Evolutionary conservation across 2,797 vertebrate genomes (phyloP), one percentile per base, ranked within the genome.

Genomic region (Rhabdophis nuchalis): DNA sequence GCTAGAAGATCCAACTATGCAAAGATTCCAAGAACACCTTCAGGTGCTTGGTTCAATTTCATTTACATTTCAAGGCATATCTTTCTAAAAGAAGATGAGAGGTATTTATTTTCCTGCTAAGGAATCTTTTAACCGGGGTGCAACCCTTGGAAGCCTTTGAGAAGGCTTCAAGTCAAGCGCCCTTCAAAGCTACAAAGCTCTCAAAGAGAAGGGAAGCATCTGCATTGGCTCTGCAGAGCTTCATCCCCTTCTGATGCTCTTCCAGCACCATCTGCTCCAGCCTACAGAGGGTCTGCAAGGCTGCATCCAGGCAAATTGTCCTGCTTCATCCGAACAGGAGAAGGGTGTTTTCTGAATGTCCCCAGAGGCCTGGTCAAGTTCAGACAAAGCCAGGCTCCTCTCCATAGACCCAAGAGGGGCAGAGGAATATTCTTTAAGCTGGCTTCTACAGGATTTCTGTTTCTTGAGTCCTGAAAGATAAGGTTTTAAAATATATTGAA

Each of bases 271-370:
- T 32, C 64, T 72, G 64, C 5, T 72, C 64, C 64, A 36, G 64
- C 64, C 29, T n/a, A 72, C 2, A 2, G 64, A 36, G n/a, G 14
- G 14, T 5, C 14, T 72, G 64, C 14, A 1, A 72, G 14, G 14
- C 14, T 32, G 64, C 64, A 36, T 6, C n/a, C 64, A 72, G 64
- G 64, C 64, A 72, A 32, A 72, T 7, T 2, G 1, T 18, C 14
- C 1, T 16, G 64, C 64, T 68, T 32, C 64, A 68, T 68, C 29
- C 5, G 2, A 68, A 16, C 13, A 36, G 14, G n/a, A 1, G n/a
- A 68, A 7, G 14, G 14, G 64, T 0, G 2, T 1, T 32, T n/a
- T 12, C n/a, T 32, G 64, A 32, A 13, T 0, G 6, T 2, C n/a
- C 18, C 14, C 14, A 12, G 60, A 4, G 25, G 27, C 25, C 60